Evolutionary conservation across 2,888 invertebrate genomes (phyloP), one percentile per base, ranked within the genome.

Genomic region (Lepidochrysops patricia): DNA sequence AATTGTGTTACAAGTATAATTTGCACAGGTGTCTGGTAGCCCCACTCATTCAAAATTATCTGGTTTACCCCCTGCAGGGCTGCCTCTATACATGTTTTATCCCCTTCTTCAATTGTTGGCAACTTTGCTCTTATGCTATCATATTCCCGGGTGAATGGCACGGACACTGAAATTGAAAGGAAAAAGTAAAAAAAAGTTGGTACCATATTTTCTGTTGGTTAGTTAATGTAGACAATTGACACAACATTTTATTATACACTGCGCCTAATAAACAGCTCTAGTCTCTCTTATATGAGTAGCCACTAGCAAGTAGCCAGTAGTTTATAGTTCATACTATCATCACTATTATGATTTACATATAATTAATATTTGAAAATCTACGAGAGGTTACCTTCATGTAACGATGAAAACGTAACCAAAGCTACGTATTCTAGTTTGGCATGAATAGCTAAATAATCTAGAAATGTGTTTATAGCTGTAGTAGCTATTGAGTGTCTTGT

Each of bases 111-210:
- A 5, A 97, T 85, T 62, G 92, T 93, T 63, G 92, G 92, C 1
- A 98, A 81, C 67, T 95, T 95, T 15, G 91, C 89, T 68, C 95
- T 93, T 63, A 98, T 93, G 32, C 89, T 86, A 63, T 95, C 96
- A 80, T 95, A 96, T 71, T 98, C 98, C 61, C 98, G 90, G 0
- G 98, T 98, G 73, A 98, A 98, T 15, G 95, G 93, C 37, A 95
- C 94, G 32, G 95, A 91, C 58, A 96, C 92, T 87, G 69, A 58
- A 79, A 79, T 43, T 61, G 54, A 60, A 12, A n/a, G 7, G 7
- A 37, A 27, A 25, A 32, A 19, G 15, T 32, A 9, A 12, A 32
- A 19, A 15, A 12, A 13, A 4, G 13, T 37, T 4, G 12, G n/a
- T n/a, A n/a, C n/a, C n/a, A n/a, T n/a, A n/a, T n/a, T n/a, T n/a